phyloP scores from a whole-genome alignment of 2,888 invertebrate genomes.

The Zootermopsis nevadensis region DNA sequence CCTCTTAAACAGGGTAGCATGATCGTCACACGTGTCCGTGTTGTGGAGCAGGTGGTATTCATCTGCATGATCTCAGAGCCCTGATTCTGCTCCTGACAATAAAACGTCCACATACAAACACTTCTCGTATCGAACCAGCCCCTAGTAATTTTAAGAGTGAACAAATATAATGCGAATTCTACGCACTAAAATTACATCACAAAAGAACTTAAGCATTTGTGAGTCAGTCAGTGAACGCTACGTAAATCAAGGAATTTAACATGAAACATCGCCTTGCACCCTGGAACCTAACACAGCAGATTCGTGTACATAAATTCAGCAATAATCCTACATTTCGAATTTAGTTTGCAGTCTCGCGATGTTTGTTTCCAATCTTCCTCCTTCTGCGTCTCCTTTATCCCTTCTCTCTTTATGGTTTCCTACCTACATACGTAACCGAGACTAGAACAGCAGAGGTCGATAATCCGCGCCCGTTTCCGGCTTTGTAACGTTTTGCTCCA shows the following conservation, averaged over 20 bases:
- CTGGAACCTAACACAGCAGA: neutral
- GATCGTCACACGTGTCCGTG: no score
- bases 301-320: slow-evolving; percentile 35
- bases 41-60: no score
- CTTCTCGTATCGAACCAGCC: no score
- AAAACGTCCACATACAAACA: no score
- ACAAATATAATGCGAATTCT: neutral
- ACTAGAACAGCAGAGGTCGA: slow-evolving; percentile 40
- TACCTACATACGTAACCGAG: neutral
- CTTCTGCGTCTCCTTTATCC: slow-evolving; percentile 9
- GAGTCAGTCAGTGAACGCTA: neutral
- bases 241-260: slow-evolving; percentile 35
- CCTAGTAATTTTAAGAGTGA: no score
- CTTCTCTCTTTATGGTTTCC: neutral
- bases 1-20: no score
- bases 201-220: neutral
- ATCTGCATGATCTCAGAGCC: no score
- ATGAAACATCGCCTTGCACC: neutral
- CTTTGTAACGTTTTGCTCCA: slow-evolving; percentile 37
- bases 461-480: slow-evolving; percentile 37
- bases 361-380: slow-evolving; percentile 33
- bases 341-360: neutral
- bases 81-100: no score
- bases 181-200: neutral
- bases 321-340: slow-evolving; percentile 43